Evolutionary conservation across 2,888 invertebrate genomes (phyloP), one percentile per base, ranked within the genome.

Genomic region (Pseudanteris insignis): DNA sequence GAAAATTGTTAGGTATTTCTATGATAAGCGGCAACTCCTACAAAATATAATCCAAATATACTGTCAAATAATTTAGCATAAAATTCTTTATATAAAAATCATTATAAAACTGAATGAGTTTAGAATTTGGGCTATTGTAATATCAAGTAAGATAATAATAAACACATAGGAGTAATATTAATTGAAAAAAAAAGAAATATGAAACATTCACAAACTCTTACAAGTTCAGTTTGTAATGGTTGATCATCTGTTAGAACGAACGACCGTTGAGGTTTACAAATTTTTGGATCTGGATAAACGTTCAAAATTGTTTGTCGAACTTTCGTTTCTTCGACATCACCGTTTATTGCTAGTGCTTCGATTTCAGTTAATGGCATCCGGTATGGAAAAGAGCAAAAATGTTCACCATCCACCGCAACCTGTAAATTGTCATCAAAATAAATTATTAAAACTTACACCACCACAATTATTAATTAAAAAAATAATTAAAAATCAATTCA

Each of bases 361-460:
- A 88, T 82, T 48, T 84, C 80, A 34, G 76, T 72, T 47, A 85
- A 81, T 28, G 89, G 86, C 40, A 89, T 76, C 77, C 89, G 83
- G 74, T 90, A 91, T 2, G 80, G 73, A 74, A 84, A 92, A 30
- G 84, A 84, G 72, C 90, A 89, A 75, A 89, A 89, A 73, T 90
- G 89, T 64, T 84, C 83, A 0, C 89, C 90, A 75, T 92, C 88
- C 12, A 91, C 83, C 1, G 90, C 87, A 69, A 90, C 86, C 80
- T 82, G 61, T 32, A 15, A 28, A 18, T 18, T 18, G 3, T 3
- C 18, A 18, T 18, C n/a, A n/a, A n/a, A n/a, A n/a, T n/a, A n/a
- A n/a, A n/a, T n/a, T n/a, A n/a, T n/a, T n/a, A n/a, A n/a, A n/a
- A n/a, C n/a, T n/a, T n/a, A n/a, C n/a, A n/a, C n/a, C n/a, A n/a